phyloP scores from a whole-genome alignment of 2,888 invertebrate genomes.

The Agrenia bidenticulata region DNA sequence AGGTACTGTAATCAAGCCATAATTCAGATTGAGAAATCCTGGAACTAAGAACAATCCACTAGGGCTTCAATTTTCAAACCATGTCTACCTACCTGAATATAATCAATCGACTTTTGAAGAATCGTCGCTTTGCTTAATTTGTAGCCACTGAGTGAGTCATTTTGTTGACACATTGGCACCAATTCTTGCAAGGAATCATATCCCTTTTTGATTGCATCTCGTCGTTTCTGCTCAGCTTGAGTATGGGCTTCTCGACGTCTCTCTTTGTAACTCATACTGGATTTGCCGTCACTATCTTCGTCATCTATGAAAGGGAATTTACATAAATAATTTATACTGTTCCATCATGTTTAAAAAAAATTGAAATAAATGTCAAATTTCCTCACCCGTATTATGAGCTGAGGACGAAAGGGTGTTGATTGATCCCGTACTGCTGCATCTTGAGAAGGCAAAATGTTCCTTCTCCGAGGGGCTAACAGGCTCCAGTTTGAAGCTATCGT shows the following conservation, averaged over 20 bases:
- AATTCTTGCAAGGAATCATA: constrained; percentile 90
- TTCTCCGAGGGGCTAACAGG: constrained; percentile 64
- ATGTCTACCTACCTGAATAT: constrained; percentile 62
- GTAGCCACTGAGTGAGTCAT: constrained; percentile 80
- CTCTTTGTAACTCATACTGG: constrained; percentile 84
- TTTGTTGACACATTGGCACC: constrained; percentile 91
- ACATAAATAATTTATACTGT: neutral
- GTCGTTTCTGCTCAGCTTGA: constrained; percentile 91
- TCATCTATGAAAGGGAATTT: constrained; percentile 63
- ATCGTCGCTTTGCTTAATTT: constrained; percentile 95
- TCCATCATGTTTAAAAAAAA: constrained; percentile 9
- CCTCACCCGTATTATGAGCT: constrained; percentile 73
- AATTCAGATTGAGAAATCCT: neutral
- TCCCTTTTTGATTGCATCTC: constrained; percentile 96
- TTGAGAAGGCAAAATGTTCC: constrained; percentile 64
- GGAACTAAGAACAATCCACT: neutral
- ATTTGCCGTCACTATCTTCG: constrained; percentile 63
- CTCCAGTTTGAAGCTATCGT: constrained; percentile 58
- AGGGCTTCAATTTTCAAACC: neutral
- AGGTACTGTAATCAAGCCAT: constrained; percentile 79
- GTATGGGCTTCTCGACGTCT: constrained; percentile 92
- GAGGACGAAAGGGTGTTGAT: constrained; percentile 76
- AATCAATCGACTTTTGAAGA: constrained; percentile 90
- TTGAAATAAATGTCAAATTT: constrained; percentile 7
- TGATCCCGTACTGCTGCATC: constrained; percentile 75